Percentiles rank a stretch among this genome's conserved stretches.
These are phyloP conservation scores for Eurytoma californica DNA, from an alignment of 2,888 invertebrate genomes.

Conservation along the genomic window DNA sequence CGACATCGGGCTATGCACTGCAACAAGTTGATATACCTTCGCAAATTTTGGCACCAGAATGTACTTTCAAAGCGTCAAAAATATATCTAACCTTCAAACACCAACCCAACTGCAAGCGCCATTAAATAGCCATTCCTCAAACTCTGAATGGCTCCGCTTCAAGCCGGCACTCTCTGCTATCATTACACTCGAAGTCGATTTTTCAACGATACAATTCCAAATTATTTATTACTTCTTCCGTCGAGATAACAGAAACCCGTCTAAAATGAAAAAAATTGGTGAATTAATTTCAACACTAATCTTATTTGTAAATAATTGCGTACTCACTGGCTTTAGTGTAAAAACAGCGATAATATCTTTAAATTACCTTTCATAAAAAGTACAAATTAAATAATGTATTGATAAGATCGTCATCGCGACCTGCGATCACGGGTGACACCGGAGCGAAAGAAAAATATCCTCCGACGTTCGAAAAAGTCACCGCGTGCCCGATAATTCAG, in stretches of 20 bases:
- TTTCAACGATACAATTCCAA: neutral
- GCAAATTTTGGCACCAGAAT: conserved; percentile 50
- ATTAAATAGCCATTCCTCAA: conserved; percentile 34
- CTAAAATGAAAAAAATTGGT: neutral
- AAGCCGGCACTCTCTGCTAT: conserved; percentile 3
- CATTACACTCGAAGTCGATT: conserved; percentile 26
- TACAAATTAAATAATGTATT: conserved; percentile 28
- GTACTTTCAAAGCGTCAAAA: conserved; percentile 48
- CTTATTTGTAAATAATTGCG: no score
- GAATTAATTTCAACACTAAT: neutral
- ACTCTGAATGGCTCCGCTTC: conserved; percentile 25
- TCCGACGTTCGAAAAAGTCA: conserved; percentile 8
- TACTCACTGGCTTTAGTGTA: no score
- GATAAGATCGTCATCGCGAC: conserved; percentile 19
- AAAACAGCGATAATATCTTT: neutral
- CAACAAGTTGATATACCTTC: conserved; percentile 53
- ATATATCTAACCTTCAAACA: conserved; percentile 44
- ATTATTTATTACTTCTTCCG: neutral
- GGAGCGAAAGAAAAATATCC: neutral
- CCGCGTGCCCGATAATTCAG: conserved; percentile 29
- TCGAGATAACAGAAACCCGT: no score
- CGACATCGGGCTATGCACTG: conserved; percentile 14
- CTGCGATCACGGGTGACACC: neutral
- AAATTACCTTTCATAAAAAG: neutral
- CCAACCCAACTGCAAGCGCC: conserved; percentile 17